phyloP scores from a whole-genome alignment of 2,113 vertebrate species.

The Pseudonaja textilis region DNA sequence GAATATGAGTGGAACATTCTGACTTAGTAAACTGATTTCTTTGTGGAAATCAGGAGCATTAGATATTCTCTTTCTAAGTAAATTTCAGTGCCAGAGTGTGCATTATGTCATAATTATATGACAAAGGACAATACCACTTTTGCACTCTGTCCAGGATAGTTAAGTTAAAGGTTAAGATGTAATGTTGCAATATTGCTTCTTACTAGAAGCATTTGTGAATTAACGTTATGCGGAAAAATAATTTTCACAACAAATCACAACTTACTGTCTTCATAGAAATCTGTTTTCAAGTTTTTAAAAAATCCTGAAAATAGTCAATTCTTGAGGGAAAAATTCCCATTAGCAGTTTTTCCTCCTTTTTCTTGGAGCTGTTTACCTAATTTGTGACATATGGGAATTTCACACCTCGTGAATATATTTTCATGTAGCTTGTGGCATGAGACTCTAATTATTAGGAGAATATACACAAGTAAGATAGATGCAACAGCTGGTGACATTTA shows the following conservation, averaged over 20 bases:
- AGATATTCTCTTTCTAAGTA: not conserved
- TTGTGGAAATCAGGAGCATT: not conserved
- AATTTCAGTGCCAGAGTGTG: not conserved
- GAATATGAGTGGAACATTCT: not conserved
- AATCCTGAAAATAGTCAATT: constrained; percentile 52
- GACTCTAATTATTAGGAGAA: constrained; percentile 78
- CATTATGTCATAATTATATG: constrained; percentile 7
- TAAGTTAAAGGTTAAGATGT: not conserved
- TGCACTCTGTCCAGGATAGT: not conserved
- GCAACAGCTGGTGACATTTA: constrained; percentile 84
- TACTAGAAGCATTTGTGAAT: constrained; percentile 30
- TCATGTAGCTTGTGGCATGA: constrained; percentile 75
- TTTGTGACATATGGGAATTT: constrained; percentile 84
- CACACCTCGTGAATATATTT: constrained; percentile 83
- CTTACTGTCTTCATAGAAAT: constrained; percentile 12
- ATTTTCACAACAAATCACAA: constrained; percentile 28
- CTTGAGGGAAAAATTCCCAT: constrained; percentile 55
- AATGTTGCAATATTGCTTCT: not conserved
- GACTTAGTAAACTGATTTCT: not conserved
- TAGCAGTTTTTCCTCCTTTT: constrained; percentile 65
- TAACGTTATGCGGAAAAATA: constrained; percentile 1
- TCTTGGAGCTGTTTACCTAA: constrained; percentile 75
- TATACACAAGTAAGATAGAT: constrained; percentile 76
- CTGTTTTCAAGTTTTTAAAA: constrained; percentile 47
- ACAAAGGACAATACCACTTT: not conserved